Percentiles rank a stretch among this genome's conserved stretches.
These are phyloP conservation scores for Xenopus tropicalis DNA, from an alignment of 2,113 vertebrate species.

Conservation along the genomic window UCB_Xtro_10.0 CM004446.2:105447001-105447500, in stretches of 20 bases:
- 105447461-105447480: too few species aligned
- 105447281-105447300: conserved; percentile 59
- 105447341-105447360: conserved; percentile 10
- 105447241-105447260: conserved; percentile 57
- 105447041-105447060: conserved; percentile 72
- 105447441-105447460: too few species aligned
- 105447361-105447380: conserved; percentile 1
- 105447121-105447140: conserved; percentile 84
- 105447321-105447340: conserved; percentile 28
- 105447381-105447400: too few species aligned
- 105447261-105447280: conserved; percentile 58
- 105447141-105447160: conserved; percentile 80
- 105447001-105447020: conserved; percentile 62
- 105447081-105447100: conserved; percentile 76
- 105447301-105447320: conserved; percentile 42
- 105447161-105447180: conserved; percentile 85
- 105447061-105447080: conserved; percentile 73
- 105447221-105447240: conserved; percentile 70
- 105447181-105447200: conserved; percentile 72
- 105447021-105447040: conserved; percentile 66
- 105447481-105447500: too few species aligned
- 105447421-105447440: too few species aligned
- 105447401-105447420: too few species aligned
- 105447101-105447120: conserved; percentile 90
- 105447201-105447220: conserved; percentile 76